These are phyloP conservation scores for Xestia c-nigrum DNA, from an alignment of 2,888 invertebrate species.

Conservation along the genomic window DNA sequence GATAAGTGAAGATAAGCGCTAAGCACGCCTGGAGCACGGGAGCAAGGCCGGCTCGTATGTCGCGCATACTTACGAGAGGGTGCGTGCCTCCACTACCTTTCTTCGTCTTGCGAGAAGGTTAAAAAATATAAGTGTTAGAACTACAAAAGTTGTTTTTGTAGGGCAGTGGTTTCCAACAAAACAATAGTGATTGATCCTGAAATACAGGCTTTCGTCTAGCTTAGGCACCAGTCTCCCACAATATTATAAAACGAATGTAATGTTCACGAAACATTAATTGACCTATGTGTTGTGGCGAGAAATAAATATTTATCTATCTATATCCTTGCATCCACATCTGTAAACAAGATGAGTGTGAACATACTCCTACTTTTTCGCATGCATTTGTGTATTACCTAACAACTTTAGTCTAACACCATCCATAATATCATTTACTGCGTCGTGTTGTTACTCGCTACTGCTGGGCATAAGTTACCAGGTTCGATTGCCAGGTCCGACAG, in stretches of 20 bases:
- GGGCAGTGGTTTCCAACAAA: neutral
- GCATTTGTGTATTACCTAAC: neutral
- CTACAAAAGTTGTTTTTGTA: neutral
- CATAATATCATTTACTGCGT: neutral
- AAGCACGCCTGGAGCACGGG: no score
- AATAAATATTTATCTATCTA: no score
- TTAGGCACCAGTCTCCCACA: no score
- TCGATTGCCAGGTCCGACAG: neutral
- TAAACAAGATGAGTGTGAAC: neutral
- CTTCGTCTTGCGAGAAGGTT: neutral
- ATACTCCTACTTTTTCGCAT: neutral
- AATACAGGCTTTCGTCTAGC: no score
- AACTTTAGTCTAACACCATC: neutral
- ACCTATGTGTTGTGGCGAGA: no score
- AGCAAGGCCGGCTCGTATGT: no score
- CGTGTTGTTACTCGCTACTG: neutral
- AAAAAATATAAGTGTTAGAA: neutral
- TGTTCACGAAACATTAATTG: no score
- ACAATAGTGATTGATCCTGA: neutral
- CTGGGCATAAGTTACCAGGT: neutral
- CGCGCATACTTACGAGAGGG: no score
- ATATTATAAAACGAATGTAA: no score
- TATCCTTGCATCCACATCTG: neutral
- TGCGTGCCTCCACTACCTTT: no score
- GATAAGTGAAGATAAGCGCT: no score